Base-by-base conservation (phyloP, 1,140 invertebrate genomes). In the Lordiphosa clarofinis region DNA sequence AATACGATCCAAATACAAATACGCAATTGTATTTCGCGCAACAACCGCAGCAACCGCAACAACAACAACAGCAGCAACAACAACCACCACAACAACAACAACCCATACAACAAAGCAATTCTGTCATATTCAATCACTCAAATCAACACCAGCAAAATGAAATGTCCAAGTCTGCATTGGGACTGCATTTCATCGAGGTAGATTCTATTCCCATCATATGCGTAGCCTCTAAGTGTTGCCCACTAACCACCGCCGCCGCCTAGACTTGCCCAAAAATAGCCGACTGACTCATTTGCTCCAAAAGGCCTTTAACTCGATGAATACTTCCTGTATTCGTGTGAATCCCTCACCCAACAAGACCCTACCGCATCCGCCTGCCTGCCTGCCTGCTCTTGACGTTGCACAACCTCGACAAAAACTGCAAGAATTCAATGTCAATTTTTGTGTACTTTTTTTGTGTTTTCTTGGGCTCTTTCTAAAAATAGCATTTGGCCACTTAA, bases 121-220 rank as follows among this genome's bases (percentile, higher is more conserved):
- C 65, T 43, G 46, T 68, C 48, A 63, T 63, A 54, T 68, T 68
- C 39, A 68, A 68, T 63, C 65, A 68, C 31, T 39, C 55, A 55
- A 54, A 54, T 24, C 52, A 70, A 42, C 65, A 68, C 15, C 74
- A 79, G 24, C 74, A 66, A 64, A 87, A 71, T 67, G 79, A 86
- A 75, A 88, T 88, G 86, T 84, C 86, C 56, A 88, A 88, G 73
- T 88, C 86, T 40, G 76, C 69, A 39, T 48, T 79, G 65, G 81
- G 70, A 19, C 66, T 84, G 46, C 86, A 86, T 60, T 87, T 68
- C 50, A 82, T 75, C 76, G 86, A 88, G 86, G 86, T 88, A 88
- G 86, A 88, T 79, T 63, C 69, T 62, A 56, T 47, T 46, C 49
- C 40, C 31, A 36, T 44, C 43, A 58, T 31, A 36, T 57, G 43